A percentile compares a stretch with the other conserved stretches of the same genome.
phyloP scores from a whole-genome alignment of 92 coral and sea anemone genomes.

The Porites rus region DNA sequence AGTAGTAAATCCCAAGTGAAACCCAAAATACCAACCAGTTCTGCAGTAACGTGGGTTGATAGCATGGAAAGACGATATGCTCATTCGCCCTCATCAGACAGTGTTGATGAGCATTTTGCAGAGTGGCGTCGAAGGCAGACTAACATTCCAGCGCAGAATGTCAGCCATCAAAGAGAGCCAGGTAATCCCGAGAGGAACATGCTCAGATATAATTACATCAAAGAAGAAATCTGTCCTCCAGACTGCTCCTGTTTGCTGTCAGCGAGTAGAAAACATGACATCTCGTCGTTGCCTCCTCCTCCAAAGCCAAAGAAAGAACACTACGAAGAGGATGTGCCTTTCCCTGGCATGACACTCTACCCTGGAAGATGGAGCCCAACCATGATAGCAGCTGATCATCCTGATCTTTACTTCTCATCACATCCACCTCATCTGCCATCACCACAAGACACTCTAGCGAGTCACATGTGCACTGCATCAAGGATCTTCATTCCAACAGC shows the following conservation, averaged over 20 bases:
- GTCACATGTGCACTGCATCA: constrained; percentile 73
- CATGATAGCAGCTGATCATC: constrained; percentile 49
- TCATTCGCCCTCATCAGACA: constrained; percentile 70
- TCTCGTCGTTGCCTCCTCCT: constrained; percentile 38
- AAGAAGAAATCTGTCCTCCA: constrained; percentile 27
- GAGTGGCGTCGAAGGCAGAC: constrained; percentile 84
- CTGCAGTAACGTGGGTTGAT: constrained; percentile 3
- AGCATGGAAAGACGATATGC: constrained; percentile 49
- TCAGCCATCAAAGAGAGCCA: constrained; percentile 15
- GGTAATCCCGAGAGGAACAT: constrained; percentile 12
- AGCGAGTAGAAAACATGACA: constrained; percentile 36
- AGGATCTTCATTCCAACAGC: constrained; percentile 94
- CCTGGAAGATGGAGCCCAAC: constrained; percentile 63
- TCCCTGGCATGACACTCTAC: constrained; percentile 37
- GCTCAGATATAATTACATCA: constrained; percentile 13
- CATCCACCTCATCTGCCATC: constrained; percentile 46
- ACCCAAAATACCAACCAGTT: constrained; percentile 8
- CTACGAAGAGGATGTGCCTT: constrained; percentile 57
- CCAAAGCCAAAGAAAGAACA: constrained; percentile 63
- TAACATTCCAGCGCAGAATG: constrained; percentile 10
- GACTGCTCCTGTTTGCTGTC: constrained; percentile 45
- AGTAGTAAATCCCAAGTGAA: constrained; percentile 4
- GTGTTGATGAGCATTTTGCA: constrained; percentile 86
- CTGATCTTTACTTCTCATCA: constrained; percentile 51
- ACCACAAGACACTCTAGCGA: constrained; percentile 38